These are phyloP conservation scores for Cardiocondyla obscurior DNA, from an alignment of 1,140 invertebrate species.

Conservation along the genomic window DNA sequence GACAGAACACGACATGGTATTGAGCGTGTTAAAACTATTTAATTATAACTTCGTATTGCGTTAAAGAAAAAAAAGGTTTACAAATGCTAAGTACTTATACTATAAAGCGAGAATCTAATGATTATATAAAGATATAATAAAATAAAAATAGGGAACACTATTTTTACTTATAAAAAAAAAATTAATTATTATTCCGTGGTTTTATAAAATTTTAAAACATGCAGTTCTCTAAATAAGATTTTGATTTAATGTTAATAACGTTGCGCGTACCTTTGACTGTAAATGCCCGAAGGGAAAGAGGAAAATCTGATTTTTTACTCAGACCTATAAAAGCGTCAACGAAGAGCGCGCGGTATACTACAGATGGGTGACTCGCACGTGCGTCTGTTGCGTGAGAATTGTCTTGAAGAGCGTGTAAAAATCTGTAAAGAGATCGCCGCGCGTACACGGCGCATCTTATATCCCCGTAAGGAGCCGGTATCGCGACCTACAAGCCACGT, in stretches of 20 bases:
- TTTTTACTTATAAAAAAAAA: background rate
- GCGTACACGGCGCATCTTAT: constrained; percentile 32
- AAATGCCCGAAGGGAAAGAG: background rate
- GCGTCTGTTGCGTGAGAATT: background rate
- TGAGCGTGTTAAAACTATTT: constrained; percentile 21
- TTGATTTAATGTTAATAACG: background rate
- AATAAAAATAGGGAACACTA: background rate
- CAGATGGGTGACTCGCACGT: background rate
- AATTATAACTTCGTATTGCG: constrained; percentile 12
- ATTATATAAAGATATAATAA: background rate
- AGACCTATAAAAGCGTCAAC: background rate
- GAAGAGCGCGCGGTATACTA: constrained; percentile 23
- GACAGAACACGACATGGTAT: constrained; percentile 4
- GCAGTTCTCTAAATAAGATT: background rate
- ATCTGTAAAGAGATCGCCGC: background rate
- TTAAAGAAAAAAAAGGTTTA: background rate
- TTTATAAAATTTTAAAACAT: background rate
- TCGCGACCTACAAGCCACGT: constrained; percentile 55
- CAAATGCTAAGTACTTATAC: too few relatives aligned
- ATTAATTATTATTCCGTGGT: too few relatives aligned
- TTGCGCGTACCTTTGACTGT: background rate
- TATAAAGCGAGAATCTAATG: background rate
- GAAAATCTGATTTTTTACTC: background rate
- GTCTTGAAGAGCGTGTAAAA: background rate
- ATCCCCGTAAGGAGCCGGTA: constrained; percentile 35